Evolutionary conservation across 2,797 vertebrate species (phyloP), one percentile per base, ranked within the genome.

Genomic region (Spinus olivaceus): DNA sequence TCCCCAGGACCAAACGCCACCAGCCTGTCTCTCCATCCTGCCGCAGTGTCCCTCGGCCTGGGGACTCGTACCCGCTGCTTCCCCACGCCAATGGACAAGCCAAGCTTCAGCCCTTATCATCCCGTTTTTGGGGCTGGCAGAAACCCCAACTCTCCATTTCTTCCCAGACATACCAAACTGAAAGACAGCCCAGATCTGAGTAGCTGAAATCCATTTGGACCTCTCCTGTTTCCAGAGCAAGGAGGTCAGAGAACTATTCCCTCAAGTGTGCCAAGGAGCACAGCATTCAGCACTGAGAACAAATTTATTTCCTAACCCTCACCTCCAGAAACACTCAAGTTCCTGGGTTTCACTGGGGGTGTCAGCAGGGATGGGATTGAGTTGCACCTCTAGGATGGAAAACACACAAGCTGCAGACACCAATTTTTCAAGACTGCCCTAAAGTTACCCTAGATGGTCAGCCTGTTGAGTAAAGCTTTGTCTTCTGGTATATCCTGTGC

Each of bases 41-140:
- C 42, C 33, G 1, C 3, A 5, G 35, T 1, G 20, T 12, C 56
- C 49, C 86, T 16, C 14, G 3, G 32, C 28, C 23, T 4, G 8
- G 5, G 19, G 12, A 14, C 28, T 80, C 3, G 0, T 4, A 15
- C 3, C 17, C 39, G 50, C 64, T 11, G 32, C 5, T n/a, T 51
- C 53, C 42, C 28, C 61, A 53, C 12, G 27, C 56, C 41, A 4
- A 4, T 0, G 20, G 70, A 24, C 1, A 1, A 86, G 74, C 15
- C 33, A 22, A 42, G 5, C 46, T 70, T 44, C 57, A 65, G 25
- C 28, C 53, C 30, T 66, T 18, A 19, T 10, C 46, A 9, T 4
- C 39, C 41, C 25, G 30, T 0, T 18, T 21, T 49, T 0, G 1
- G 60, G 64, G 41, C 51, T 81, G 13, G n/a, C 46, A 73, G 27